Conservation (phyloP, 2,113 vertebrate species). For the Podarcis muralis region DNA sequence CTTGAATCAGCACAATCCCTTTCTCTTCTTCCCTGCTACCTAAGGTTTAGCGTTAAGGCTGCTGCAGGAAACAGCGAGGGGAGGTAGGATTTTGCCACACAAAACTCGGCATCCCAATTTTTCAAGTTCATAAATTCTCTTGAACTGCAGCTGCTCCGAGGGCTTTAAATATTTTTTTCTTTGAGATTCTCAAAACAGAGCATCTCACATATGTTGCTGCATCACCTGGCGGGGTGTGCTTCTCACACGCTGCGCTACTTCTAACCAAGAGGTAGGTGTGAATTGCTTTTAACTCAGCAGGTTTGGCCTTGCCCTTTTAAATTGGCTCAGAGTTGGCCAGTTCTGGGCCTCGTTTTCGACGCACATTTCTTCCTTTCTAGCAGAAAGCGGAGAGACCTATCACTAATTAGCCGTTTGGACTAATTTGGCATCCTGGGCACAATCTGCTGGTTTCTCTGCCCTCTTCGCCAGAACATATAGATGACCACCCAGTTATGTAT, state of each 20-base stretch:
- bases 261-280: neutral
- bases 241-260: neutral
- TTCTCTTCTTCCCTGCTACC: neutral
- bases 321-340: neutral
- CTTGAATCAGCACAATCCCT: neutral
- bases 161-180: neutral
- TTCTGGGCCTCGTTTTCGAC: neutral
- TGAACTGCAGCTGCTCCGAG: neutral
- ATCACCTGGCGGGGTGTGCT: neutral
- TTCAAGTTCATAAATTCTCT: neutral
- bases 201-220: neutral
- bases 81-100: neutral
- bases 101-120: neutral
- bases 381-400: neutral
- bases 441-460: neutral
- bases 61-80: neutral
- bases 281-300: conserved; percentile 5
- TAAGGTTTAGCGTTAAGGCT: neutral
- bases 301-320: neutral
- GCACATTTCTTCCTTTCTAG: neutral
- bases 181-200: neutral
- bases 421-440: neutral
- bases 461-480: neutral
- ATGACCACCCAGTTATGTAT: neutral
- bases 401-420: neutral